Percentiles rank a stretch among this genome's conserved stretches.
Evolutionary conservation across 2,113 vertebrate genomes (phyloP).

Genomic region (Xyrauchen texanus): DNA sequence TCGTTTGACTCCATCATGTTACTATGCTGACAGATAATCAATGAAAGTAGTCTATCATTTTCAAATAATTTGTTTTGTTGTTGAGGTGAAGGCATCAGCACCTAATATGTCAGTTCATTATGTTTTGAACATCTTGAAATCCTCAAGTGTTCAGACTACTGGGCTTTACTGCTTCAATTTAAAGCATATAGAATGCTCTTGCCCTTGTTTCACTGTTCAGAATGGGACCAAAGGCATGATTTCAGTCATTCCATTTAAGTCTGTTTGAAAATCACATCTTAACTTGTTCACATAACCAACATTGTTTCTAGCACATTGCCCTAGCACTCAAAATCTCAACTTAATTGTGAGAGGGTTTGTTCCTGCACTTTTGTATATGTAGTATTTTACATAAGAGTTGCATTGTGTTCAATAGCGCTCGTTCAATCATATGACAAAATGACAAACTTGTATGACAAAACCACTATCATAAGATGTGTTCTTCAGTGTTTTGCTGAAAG

Average conservation of each 20-base stretch:
- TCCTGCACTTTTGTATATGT: neutral
- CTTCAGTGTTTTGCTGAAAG: neutral
- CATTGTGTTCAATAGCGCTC: slow-evolving; percentile 2
- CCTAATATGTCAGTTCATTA: neutral
- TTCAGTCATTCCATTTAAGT: neutral
- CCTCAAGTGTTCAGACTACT: neutral
- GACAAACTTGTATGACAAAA: slow-evolving; percentile 8
- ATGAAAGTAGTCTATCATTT: too few relatives aligned
- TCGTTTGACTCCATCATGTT: too few relatives aligned
- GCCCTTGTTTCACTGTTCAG: neutral
- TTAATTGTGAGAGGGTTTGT: slow-evolving; percentile 2
- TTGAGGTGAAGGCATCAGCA: neutral
- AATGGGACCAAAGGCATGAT: slow-evolving; percentile 12
- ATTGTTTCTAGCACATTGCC: slow-evolving; percentile 6
- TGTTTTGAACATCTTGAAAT: neutral
- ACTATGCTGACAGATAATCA: too few relatives aligned
- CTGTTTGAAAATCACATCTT: slow-evolving; percentile 1
- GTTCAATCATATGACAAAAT: too few relatives aligned
- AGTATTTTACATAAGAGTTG: neutral
- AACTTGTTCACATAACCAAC: slow-evolving; percentile 22
- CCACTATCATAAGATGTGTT: neutral
- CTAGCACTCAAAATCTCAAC: neutral
- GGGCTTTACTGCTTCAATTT: neutral
- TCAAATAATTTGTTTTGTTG: neutral
- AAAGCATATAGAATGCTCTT: slow-evolving; percentile 6